phyloP scores from a whole-genome alignment of 2,797 vertebrate genomes.

The Benthosema pterotum region DNA sequence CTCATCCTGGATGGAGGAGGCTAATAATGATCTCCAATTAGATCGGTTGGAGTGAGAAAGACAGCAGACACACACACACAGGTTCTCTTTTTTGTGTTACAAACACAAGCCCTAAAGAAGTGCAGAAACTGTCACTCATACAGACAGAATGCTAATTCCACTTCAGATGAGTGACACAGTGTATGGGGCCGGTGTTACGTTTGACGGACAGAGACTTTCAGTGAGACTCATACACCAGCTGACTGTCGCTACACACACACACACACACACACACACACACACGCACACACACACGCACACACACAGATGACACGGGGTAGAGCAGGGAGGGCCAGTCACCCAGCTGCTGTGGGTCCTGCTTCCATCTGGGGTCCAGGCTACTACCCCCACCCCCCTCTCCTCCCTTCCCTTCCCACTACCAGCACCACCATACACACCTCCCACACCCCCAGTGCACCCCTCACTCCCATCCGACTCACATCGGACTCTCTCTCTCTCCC shows the following conservation, averaged over 20 bases:
- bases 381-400: too few relatives aligned
- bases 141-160: constrained; percentile 49
- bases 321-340: constrained; percentile 82
- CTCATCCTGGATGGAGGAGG: constrained; percentile 57
- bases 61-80: constrained; percentile 8
- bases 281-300: constrained; percentile 26
- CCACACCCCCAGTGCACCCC: constrained; percentile 1
- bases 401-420: constrained; percentile 62
- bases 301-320: constrained; percentile 61
- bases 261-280: constrained; percentile 14
- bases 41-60: constrained; percentile 23
- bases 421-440: constrained; percentile 81
- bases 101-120: constrained; percentile 9
- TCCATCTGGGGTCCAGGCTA: constrained; percentile 95
- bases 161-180: constrained; percentile 55
- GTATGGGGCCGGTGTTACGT: constrained; percentile 78
- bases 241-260: constrained; percentile 75
- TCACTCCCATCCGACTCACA: constrained; percentile 27
- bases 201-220: constrained; percentile 86
- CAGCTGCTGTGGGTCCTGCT: constrained; percentile 93
- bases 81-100: too few relatives aligned
- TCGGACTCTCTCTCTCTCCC: constrained; percentile 14
- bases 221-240: constrained; percentile 85
- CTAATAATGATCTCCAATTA: constrained; percentile 74
- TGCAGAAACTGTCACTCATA: constrained; percentile 38